Conservation (phyloP, 2,113 vertebrate genomes). For the Tetrao urogallus region DNA sequence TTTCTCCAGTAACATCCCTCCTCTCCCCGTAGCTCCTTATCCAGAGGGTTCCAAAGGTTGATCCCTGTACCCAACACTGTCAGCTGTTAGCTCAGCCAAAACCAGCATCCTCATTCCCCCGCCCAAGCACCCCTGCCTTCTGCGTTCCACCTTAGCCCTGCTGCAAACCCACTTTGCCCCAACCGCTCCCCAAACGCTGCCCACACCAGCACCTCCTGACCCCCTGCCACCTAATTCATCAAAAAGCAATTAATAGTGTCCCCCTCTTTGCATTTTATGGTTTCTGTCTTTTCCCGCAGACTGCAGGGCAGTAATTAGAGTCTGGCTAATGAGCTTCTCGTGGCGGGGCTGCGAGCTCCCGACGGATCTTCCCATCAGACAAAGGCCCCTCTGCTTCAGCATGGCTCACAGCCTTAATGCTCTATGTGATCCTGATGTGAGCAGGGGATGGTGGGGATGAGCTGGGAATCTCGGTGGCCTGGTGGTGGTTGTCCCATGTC, state of each 20-base stretch:
- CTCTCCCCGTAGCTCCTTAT: neutral
- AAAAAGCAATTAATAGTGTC: constrained; percentile 42
- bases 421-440: neutral
- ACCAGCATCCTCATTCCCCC: neutral
- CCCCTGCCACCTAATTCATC: neutral
- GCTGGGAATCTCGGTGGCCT: neutral
- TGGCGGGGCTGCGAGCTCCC: fast-evolving
- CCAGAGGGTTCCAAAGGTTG: neutral
- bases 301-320: constrained; percentile 57
- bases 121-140: neutral
- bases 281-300: neutral
- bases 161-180: neutral
- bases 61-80: neutral
- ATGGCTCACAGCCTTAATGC: neutral
- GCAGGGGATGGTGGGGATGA: neutral
- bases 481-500: neutral
- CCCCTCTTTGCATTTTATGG: neutral
- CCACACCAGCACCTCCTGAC: neutral
- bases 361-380: neutral
- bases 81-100: neutral
- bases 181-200: fast-evolving
- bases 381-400: neutral
- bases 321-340: constrained; percentile 56
- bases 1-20: neutral
- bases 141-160: neutral